phyloP scores from a whole-genome alignment of 2,113 vertebrate genomes.

The Apodemus speciosus region DNA sequence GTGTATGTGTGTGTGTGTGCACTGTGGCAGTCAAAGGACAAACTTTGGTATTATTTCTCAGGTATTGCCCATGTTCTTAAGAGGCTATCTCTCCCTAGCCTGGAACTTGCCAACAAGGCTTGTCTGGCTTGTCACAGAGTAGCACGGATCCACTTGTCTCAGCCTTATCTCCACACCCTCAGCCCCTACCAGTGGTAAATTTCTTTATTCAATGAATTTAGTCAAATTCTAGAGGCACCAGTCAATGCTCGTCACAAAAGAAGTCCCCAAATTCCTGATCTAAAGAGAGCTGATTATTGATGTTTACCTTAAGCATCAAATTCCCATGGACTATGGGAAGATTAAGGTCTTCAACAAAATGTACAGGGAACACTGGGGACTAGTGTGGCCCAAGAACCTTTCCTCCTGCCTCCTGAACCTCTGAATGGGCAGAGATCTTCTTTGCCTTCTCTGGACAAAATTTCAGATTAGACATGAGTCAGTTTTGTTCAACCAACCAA shows the following conservation, averaged over 20 bases:
- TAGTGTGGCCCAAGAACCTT: background rate
- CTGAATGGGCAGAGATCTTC: background rate
- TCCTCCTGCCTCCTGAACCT: background rate
- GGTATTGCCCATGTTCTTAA: background rate
- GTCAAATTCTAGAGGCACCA: background rate
- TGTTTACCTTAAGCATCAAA: background rate
- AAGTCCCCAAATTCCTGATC: background rate
- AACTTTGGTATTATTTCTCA: background rate
- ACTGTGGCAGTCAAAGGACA: background rate
- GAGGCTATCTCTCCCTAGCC: background rate
- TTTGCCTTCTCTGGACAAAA: background rate
- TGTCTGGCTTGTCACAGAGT: background rate
- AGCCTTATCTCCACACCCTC: background rate
- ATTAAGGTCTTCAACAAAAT: background rate
- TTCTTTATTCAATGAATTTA: constrained; percentile 44
- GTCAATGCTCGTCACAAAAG: background rate
- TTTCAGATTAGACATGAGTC: background rate
- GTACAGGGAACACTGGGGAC: background rate
- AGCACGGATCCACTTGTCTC: background rate
- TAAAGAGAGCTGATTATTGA: constrained; percentile 13
- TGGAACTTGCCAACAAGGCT: background rate
- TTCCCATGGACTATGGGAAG: constrained; percentile 23
- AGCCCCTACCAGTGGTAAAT: too few relatives aligned
- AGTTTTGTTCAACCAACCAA: background rate
- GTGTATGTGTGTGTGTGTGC: background rate